phyloP scores from a whole-genome alignment of 2,888 invertebrate genomes.

The Caenorhabditis sp. region DNA sequence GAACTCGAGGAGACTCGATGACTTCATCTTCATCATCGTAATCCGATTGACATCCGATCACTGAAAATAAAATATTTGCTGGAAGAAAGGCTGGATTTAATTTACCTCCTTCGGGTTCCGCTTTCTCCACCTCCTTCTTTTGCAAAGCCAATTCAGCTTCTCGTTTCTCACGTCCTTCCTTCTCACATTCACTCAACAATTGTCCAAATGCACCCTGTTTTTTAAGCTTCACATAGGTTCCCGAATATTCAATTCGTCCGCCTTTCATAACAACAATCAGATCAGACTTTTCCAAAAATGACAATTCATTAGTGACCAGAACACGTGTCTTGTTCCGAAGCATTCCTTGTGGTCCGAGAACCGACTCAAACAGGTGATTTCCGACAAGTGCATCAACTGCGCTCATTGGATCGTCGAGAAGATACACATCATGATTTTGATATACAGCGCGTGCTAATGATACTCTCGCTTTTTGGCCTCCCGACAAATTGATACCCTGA shows the following conservation, averaged over 20 bases:
- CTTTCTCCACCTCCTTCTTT: conserved; percentile 27
- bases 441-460: conserved; percentile 91
- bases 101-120: conserved; percentile 52
- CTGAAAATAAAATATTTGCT: not conserved
- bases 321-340: conserved; percentile 79
- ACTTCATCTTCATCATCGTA: conserved; percentile 49
- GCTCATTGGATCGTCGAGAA: conserved; percentile 91
- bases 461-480: conserved; percentile 77
- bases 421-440: conserved; percentile 86
- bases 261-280: conserved; percentile 85
- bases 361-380: conserved; percentile 78
- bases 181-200: conserved; percentile 63
- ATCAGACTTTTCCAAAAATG: conserved; percentile 89
- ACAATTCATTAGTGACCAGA: conserved; percentile 92
- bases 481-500: conserved; percentile 68
- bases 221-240: conserved; percentile 64
- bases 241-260: conserved; percentile 61
- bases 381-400: conserved; percentile 97
- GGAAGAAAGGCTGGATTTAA: not conserved
- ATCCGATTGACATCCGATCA: conserved; percentile 45
- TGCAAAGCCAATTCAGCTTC: conserved; percentile 29
- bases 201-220: conserved; percentile 61
- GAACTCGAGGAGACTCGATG: conserved; percentile 45
- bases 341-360: conserved; percentile 69
- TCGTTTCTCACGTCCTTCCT: conserved; percentile 43